phyloP scores from a whole-genome alignment of 2,888 invertebrate species.

The Agonopterix arenella region DNA sequence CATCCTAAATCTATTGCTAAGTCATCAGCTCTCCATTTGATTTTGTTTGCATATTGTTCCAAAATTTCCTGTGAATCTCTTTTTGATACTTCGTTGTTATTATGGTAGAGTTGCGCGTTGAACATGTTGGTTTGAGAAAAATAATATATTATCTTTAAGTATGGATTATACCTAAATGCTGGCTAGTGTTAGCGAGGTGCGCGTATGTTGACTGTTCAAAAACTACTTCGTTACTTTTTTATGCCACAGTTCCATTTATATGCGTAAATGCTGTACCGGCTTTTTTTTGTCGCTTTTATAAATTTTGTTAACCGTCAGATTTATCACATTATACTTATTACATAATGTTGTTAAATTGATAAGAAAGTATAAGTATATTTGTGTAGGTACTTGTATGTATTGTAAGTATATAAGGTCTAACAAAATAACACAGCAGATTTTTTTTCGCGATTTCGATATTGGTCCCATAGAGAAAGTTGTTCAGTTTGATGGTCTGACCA shows the following conservation, averaged over 20 bases:
- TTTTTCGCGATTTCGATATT: too few relatives aligned
- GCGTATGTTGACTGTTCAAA: neutral
- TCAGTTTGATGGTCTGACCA: too few relatives aligned
- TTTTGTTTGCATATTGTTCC: neutral
- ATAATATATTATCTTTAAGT: neutral
- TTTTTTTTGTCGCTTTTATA: too few relatives aligned
- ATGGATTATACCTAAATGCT: neutral
- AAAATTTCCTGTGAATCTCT: neutral
- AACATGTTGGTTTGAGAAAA: neutral
- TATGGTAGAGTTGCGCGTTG: neutral
- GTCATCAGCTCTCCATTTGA: neutral
- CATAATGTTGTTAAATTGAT: too few relatives aligned
- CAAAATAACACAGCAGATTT: too few relatives aligned
- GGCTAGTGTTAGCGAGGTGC: neutral
- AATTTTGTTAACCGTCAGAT: too few relatives aligned
- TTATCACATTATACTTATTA: too few relatives aligned
- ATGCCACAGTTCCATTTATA: neutral
- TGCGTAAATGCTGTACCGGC: too few relatives aligned
- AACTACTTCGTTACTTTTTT: neutral
- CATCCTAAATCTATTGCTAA: neutral
- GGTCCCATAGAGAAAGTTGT: too few relatives aligned
- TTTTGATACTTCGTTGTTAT: neutral
- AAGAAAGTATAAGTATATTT: too few relatives aligned
- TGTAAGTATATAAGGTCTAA: too few relatives aligned
- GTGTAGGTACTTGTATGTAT: too few relatives aligned